These are phyloP conservation scores for Scelioninae gen. 1 DNA, from an alignment of 2,888 invertebrate genomes.

Conservation along the genomic window DNA sequence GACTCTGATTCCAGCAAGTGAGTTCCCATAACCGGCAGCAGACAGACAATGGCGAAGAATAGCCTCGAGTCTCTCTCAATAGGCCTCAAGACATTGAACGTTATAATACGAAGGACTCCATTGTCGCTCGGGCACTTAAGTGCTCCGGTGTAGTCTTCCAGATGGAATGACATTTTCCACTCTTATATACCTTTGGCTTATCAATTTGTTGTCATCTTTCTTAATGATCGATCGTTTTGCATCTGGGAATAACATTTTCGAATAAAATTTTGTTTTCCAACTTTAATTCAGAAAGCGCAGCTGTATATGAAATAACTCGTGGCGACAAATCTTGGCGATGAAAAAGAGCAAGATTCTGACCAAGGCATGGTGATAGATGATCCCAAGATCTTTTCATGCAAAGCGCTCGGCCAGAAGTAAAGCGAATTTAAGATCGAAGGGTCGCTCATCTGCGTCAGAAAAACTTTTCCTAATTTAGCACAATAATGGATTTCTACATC, in stretches of 20 bases:
- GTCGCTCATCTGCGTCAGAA: slow-evolving; percentile 73
- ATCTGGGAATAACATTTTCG: no score
- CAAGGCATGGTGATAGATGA: slow-evolving; percentile 83
- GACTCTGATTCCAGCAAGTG: slow-evolving; percentile 71
- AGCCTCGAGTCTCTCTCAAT: slow-evolving; percentile 80
- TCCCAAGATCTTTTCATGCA: slow-evolving; percentile 80
- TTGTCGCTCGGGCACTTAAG: slow-evolving; percentile 83
- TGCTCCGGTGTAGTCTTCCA: slow-evolving; percentile 80
- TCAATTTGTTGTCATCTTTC: slow-evolving; percentile 64
- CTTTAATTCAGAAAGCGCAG: not conserved
- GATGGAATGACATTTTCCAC: slow-evolving; percentile 79
- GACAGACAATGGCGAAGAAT: slow-evolving; percentile 83
- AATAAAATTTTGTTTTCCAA: no score
- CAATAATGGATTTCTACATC: slow-evolving; percentile 75
- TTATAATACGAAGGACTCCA: slow-evolving; percentile 82
- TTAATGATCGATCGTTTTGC: no score
- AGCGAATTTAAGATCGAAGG: slow-evolving; percentile 82
- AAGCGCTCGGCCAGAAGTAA: slow-evolving; percentile 82
- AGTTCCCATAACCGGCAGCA: slow-evolving; percentile 79
- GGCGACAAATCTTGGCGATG: slow-evolving; percentile 26
- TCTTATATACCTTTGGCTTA: slow-evolving; percentile 64
- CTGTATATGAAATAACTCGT: slow-evolving; percentile 38
- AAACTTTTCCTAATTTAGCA: slow-evolving; percentile 76
- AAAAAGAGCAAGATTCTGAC: slow-evolving; percentile 76
- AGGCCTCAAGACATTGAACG: slow-evolving; percentile 83